These are phyloP conservation scores for Ectobius pallidus DNA, from an alignment of 2,888 invertebrate species.

Conservation along the genomic window DNA sequence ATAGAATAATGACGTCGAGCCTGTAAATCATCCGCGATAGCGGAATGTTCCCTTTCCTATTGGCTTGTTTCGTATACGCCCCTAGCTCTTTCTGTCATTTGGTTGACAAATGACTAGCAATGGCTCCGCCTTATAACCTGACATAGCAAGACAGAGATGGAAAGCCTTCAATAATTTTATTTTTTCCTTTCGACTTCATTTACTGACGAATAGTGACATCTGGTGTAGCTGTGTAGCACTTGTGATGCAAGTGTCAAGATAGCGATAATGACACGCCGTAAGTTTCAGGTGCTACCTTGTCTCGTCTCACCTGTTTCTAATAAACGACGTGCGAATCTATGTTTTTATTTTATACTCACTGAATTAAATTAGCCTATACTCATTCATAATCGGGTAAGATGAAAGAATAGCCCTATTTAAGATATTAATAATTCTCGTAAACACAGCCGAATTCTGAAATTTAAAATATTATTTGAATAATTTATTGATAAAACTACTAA, in stretches of 20 bases:
- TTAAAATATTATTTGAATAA: too few relatives aligned
- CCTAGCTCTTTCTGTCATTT: conserved; percentile 32
- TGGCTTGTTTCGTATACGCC: background rate
- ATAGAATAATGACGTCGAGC: background rate
- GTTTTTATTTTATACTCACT: too few relatives aligned
- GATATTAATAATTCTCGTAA: too few relatives aligned
- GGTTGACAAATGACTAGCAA: conserved; percentile 35
- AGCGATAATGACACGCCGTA: background rate
- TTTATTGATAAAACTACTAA: too few relatives aligned
- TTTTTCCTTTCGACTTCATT: too few relatives aligned
- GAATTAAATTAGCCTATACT: too few relatives aligned
- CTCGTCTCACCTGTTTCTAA: too few relatives aligned
- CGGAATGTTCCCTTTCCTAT: conserved; percentile 3
- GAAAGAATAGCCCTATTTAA: too few relatives aligned
- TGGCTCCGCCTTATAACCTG: conserved; percentile 30
- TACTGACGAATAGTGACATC: conserved; percentile 2
- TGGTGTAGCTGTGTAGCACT: background rate
- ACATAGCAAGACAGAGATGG: background rate
- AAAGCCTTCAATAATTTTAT: background rate
- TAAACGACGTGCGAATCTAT: too few relatives aligned
- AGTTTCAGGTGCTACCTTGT: too few relatives aligned
- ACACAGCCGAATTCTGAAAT: too few relatives aligned
- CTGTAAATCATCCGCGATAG: background rate
- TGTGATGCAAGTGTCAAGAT: background rate
- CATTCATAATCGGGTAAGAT: too few relatives aligned